A percentile compares a stretch with the other conserved stretches of the same genome.
Conservation (phyloP, 2,113 vertebrate species). For the Hirundichthys speculiger region DNA sequence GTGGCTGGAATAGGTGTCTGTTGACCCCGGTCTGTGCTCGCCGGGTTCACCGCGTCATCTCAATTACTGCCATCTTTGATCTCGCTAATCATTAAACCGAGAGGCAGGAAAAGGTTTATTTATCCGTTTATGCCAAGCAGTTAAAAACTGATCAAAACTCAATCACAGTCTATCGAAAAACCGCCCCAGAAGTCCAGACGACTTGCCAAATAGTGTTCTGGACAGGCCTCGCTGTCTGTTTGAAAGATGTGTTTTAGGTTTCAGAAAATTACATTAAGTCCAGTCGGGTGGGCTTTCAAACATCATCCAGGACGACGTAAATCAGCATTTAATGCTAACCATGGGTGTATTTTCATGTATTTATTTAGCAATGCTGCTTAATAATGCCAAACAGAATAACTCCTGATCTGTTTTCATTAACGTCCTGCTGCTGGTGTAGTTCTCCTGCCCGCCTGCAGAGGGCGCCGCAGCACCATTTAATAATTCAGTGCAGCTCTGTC, state of each 20-base stretch:
- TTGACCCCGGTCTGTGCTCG: slow-evolving; percentile 50
- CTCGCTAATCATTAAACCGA: slow-evolving; percentile 66
- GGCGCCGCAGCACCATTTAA: slow-evolving; percentile 51
- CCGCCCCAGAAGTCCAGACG: too few relatives aligned
- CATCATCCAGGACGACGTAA: slow-evolving; percentile 10
- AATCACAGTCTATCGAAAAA: too few relatives aligned
- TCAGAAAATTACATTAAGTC: slow-evolving; percentile 21
- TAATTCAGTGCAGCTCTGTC: background rate
- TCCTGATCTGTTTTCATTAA: slow-evolving; percentile 7
- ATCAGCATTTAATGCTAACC: slow-evolving; percentile 14
- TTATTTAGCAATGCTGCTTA: slow-evolving; percentile 40
- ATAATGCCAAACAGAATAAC: slow-evolving; percentile 19
- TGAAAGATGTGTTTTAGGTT: slow-evolving; percentile 34
- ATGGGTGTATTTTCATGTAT: slow-evolving; percentile 24
- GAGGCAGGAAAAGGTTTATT: slow-evolving; percentile 64
- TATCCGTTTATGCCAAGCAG: slow-evolving; percentile 54
- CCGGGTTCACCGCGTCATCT: slow-evolving; percentile 46
- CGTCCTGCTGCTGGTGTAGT: slow-evolving; percentile 23
- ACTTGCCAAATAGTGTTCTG: too few relatives aligned
- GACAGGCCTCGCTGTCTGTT: slow-evolving; percentile 6
- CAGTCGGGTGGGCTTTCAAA: slow-evolving; percentile 39
- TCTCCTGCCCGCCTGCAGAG: slow-evolving; percentile 30
- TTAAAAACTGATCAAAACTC: slow-evolving; percentile 71
- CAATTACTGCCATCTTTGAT: slow-evolving; percentile 54
- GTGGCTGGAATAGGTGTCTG: slow-evolving; percentile 24